Conservation (phyloP, 2,797 vertebrate genomes). For the Ciconia nigra region DNA sequence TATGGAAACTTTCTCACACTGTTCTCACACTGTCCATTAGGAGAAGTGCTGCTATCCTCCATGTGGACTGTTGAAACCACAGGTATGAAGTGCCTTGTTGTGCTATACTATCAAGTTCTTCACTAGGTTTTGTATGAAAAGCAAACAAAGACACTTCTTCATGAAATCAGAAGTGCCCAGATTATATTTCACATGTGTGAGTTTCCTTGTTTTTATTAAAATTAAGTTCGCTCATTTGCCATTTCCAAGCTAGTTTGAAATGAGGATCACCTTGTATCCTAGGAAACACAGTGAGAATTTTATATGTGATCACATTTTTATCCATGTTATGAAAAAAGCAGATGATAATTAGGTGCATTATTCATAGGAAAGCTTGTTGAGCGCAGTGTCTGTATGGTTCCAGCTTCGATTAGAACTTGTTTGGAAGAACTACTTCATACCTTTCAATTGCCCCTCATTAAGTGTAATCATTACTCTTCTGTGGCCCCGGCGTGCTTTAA, state of each 20-base stretch:
- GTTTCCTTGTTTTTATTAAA: slow-evolving; percentile 77
- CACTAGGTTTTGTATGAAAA: slow-evolving; percentile 54
- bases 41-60: background rate
- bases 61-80: background rate
- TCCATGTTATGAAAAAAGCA: slow-evolving; percentile 65
- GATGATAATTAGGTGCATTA: slow-evolving; percentile 71
- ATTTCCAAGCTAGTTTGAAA: slow-evolving; percentile 74
- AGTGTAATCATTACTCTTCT: slow-evolving; percentile 55
- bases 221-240: slow-evolving; percentile 74
- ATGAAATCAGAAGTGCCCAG: slow-evolving; percentile 56
- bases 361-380: slow-evolving; percentile 63
- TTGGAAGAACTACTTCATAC: slow-evolving; percentile 41
- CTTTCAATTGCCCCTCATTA: slow-evolving; percentile 57
- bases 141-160: slow-evolving; percentile 61
- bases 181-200: slow-evolving; percentile 69
- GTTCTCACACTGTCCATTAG: background rate
- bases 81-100: background rate
- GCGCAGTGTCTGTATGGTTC: slow-evolving; percentile 11
- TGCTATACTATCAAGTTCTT: slow-evolving; percentile 8
- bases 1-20: background rate
- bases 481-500: slow-evolving; percentile 9
- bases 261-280: slow-evolving; percentile 72
- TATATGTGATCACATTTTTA: slow-evolving; percentile 68
- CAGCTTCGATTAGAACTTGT: slow-evolving; percentile 45
- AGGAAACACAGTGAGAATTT: slow-evolving; percentile 66